A percentile compares a stretch with the other conserved stretches of the same genome.
These are phyloP conservation scores for Ceyx melanurus DNA, from an alignment of 2,113 vertebrate genomes.

Conservation along the genomic window DNA sequence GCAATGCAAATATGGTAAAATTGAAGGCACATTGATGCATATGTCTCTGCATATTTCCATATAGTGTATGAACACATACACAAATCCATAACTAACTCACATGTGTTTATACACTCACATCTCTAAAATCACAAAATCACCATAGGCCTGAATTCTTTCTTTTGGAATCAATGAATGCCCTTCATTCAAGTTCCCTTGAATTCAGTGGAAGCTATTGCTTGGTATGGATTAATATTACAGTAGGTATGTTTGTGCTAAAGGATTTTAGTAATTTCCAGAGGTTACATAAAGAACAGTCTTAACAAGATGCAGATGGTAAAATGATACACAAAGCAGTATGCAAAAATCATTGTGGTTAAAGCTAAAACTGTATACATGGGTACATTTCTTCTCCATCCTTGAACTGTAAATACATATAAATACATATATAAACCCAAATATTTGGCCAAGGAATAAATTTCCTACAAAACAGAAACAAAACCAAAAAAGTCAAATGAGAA, in stretches of 20 bases:
- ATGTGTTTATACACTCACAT: not conserved
- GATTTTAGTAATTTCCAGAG: slow-evolving; percentile 28
- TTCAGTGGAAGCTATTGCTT: not conserved
- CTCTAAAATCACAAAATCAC: not conserved
- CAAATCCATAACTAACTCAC: not conserved
- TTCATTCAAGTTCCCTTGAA: not conserved
- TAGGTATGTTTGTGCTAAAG: slow-evolving; percentile 11
- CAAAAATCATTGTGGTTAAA: slow-evolving; percentile 20
- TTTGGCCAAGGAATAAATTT: not conserved
- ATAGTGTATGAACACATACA: not conserved
- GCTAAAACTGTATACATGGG: not conserved
- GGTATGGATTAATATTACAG: not conserved
- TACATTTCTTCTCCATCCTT: not conserved
- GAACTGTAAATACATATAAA: not conserved
- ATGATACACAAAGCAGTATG: slow-evolving; percentile 19
- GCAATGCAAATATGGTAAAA: not conserved
- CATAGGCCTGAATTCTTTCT: not conserved
- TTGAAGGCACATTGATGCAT: not conserved
- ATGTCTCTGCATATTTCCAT: not conserved
- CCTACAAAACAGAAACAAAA: not conserved
- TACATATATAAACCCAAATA: not conserved
- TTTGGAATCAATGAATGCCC: not conserved
- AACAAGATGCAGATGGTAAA: slow-evolving; percentile 52
- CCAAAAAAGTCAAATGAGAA: not conserved
- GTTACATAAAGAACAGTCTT: slow-evolving; percentile 31